These are phyloP conservation scores for Drosophila putrida DNA, from an alignment of 2,888 invertebrate species.

Conservation along the genomic window DNA sequence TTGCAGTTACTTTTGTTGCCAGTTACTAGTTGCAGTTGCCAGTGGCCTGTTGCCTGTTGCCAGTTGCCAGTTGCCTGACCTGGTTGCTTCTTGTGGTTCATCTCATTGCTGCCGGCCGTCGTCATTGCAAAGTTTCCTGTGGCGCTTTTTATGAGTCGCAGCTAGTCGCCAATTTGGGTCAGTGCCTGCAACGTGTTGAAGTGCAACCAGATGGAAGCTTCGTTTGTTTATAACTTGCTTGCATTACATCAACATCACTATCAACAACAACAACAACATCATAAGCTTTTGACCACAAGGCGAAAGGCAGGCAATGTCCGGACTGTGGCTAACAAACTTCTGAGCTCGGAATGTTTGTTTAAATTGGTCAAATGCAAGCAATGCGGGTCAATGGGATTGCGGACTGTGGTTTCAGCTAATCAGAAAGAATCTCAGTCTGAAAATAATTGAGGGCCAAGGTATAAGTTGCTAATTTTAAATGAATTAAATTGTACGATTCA, in stretches of 20 bases:
- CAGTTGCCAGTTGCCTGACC: conserved; percentile 9
- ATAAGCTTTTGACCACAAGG: conserved; percentile 35
- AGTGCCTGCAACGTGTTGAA: conserved; percentile 62
- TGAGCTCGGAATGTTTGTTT: conserved; percentile 21
- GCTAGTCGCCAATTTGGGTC: conserved; percentile 65
- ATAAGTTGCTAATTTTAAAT: conserved; percentile 7
- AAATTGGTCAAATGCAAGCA: conserved; percentile 24
- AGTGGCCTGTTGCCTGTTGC: conserved; percentile 2
- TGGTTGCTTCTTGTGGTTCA: conserved; percentile 30
- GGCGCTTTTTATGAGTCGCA: conserved; percentile 56
- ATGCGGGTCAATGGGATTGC: conserved; percentile 39
- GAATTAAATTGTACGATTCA: conserved; percentile 9
- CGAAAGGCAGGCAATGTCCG: conserved; percentile 44
- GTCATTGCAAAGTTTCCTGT: conserved; percentile 51
- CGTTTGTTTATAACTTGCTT: conserved; percentile 48
- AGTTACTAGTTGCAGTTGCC: conserved; percentile 8
- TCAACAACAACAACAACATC: conserved; percentile 15
- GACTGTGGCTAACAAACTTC: conserved; percentile 40
- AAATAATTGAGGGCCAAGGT: background rate
- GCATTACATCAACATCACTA: conserved; percentile 1
- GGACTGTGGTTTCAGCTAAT: conserved; percentile 34
- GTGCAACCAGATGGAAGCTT: conserved; percentile 73
- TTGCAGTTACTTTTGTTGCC: conserved; percentile 35
- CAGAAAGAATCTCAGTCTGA: conserved; percentile 16
- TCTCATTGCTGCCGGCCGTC: conserved; percentile 29